These are phyloP conservation scores for Platysternon megacephalum DNA, from an alignment of 2,113 vertebrate genomes.

Conservation along the genomic window DNA sequence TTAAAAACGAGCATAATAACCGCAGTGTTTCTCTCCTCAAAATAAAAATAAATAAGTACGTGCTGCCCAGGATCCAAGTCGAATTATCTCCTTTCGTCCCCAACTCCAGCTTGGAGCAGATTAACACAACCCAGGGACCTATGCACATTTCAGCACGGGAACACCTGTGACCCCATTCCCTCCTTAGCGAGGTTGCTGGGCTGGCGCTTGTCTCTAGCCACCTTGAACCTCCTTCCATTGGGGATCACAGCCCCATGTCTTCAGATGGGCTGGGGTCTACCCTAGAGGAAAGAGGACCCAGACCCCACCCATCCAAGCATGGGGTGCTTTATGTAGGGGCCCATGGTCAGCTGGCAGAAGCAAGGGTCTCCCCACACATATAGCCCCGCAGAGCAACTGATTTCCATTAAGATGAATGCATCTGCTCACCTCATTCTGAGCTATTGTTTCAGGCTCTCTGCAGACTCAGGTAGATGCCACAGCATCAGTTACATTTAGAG, in stretches of 20 bases:
- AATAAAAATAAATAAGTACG: background rate
- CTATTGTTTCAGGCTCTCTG: background rate
- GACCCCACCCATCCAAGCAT: background rate
- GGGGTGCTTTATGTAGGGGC: background rate
- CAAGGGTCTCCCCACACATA: rapidly evolving
- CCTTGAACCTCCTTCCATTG: background rate
- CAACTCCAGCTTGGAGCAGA: background rate
- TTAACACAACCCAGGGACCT: background rate
- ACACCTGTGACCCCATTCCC: background rate
- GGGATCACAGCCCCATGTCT: background rate
- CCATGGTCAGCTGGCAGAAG: background rate
- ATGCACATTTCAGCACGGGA: background rate
- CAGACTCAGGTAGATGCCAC: background rate
- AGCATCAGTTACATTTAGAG: background rate
- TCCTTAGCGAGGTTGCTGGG: background rate
- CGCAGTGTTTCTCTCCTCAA: background rate
- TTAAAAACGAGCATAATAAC: background rate
- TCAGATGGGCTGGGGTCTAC: background rate
- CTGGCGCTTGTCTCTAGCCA: background rate
- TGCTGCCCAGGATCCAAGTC: background rate
- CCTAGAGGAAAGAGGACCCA: background rate
- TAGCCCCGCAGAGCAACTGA: background rate
- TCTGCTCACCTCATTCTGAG: background rate
- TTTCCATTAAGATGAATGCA: background rate
- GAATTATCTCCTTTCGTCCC: background rate